Evolutionary conservation across 2,113 vertebrate species (phyloP).

Genomic region (Ardeotis arabs): DNA sequence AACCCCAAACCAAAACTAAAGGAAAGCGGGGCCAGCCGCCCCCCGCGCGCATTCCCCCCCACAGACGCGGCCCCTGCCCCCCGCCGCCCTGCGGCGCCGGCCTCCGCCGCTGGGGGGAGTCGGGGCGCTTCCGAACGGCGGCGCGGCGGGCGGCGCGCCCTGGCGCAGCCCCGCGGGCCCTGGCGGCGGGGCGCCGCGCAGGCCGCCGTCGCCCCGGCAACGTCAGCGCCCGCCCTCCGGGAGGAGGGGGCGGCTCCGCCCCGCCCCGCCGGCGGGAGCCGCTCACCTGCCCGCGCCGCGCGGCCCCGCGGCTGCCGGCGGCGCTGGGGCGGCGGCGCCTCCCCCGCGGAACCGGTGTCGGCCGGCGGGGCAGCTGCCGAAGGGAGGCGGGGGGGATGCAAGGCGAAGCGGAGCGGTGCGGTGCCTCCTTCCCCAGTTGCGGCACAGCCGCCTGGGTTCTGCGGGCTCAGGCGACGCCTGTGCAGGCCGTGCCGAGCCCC

Average conservation of each 20-base stretch:
- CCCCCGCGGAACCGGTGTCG: neutral
- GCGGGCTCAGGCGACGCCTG: neutral
- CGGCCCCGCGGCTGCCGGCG: too few species aligned
- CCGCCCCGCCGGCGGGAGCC: neutral
- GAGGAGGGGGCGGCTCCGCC: too few species aligned
- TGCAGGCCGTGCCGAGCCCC: neutral
- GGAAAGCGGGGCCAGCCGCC: too few species aligned
- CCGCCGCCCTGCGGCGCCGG: neutral
- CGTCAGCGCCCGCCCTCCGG: neutral
- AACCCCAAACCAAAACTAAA: too few species aligned
- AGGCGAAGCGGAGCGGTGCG: neutral
- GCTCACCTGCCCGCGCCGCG: neutral
- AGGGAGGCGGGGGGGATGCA: neutral
- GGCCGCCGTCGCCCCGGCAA: neutral
- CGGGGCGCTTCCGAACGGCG: conserved; percentile 76
- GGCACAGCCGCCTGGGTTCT: neutral
- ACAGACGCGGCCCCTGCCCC: too few species aligned
- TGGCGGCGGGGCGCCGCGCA: neutral
- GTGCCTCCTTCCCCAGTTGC: neutral
- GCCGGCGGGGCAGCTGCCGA: neutral
- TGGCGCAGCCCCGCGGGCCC: neutral
- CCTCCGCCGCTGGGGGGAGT: conserved; percentile 82
- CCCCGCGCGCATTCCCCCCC: too few species aligned
- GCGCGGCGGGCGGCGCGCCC: neutral
- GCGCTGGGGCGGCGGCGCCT: neutral